Evolutionary conservation across 2,888 invertebrate species (phyloP), one percentile per base, ranked within the genome.

Genomic region (Paralinhomoeus sp.): DNA sequence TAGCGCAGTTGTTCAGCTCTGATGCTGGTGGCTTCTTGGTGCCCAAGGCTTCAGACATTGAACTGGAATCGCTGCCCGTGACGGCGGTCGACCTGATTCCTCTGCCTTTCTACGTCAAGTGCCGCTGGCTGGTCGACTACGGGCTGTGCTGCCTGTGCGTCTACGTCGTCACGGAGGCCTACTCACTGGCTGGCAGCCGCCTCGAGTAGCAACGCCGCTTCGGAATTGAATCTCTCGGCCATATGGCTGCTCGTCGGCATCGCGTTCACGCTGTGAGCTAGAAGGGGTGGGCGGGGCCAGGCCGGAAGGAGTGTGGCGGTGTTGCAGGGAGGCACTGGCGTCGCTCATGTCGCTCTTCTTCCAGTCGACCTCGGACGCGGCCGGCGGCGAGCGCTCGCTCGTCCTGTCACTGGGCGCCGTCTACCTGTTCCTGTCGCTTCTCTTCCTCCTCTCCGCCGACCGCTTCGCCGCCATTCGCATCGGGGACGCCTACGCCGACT

Each of bases 91-190:
- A 93, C 70, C 76, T 93, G 20, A 69, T 85, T 31, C 80, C 83
- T 62, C 71, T 93, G 51, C 75, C 83, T 57, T 91, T 78, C 67
- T 93, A 82, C 61, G 71, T 78, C 0, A 89, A 91, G 58, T 89
- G 82, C 62, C 80, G 87, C 57, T 93, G 91, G 91, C 72, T 93
- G 34, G 71, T 89, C 41, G 91, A 97, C 63, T 93, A 89, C 64
- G 76, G 84, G 36, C 57, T 87, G 3, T 83, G 84, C 64, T 73
- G 84, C 17, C 67, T 73, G 7, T 65, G 82, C 53, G 82, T 87
- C 24, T 93, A 87, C 62, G 60, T 74, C 45, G 62, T 80, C 54
- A 87, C 87, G 21, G 91, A 93, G 74, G 59, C 77, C 3, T 85
- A 83, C 64, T 78, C n/a, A 78, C 55, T 72, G 71, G 52, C 72